Evolutionary conservation across 2,888 invertebrate species (phyloP).

Genomic region (Creontiades dilutus): DNA sequence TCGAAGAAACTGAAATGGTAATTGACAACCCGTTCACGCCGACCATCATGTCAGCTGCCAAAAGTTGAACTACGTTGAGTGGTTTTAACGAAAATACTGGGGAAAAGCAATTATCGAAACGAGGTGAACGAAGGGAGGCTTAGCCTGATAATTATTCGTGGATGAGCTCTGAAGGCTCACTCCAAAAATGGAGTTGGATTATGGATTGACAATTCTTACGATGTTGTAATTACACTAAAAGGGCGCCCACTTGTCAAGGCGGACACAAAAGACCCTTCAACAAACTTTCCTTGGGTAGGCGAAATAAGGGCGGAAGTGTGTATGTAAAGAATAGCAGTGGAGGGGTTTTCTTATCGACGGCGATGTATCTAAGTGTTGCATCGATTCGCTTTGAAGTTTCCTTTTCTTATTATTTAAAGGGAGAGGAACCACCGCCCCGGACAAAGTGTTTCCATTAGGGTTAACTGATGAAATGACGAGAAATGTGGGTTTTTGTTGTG

Average conservation of each 20-base stretch:
- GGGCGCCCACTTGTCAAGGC: conserved; percentile 26
- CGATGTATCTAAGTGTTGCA: conserved; percentile 27
- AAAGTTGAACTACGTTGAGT: not conserved
- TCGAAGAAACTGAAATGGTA: not conserved
- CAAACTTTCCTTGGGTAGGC: not conserved
- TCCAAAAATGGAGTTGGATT: not conserved
- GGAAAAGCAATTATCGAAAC: not conserved
- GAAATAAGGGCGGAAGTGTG: conserved; percentile 5
- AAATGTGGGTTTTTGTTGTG: not conserved
- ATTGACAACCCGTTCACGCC: conserved; percentile 10
- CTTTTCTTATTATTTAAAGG: not conserved
- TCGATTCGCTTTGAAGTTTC: conserved; percentile 28
- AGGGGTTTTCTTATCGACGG: not conserved
- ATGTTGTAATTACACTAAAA: conserved; percentile 46
- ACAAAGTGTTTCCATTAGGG: too few species aligned
- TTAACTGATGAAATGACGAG: too few species aligned
- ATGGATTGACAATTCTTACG: conserved; percentile 30
- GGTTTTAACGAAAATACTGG: conserved; percentile 6
- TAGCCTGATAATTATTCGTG: not conserved
- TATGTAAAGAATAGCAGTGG: not conserved
- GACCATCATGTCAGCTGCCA: conserved; percentile 5
- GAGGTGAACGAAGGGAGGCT: not conserved
- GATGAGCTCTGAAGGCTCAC: not conserved
- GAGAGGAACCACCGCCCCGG: not conserved
- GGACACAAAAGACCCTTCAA: conserved; percentile 45